Percentiles rank a stretch among this genome's conserved stretches.
phyloP scores from a whole-genome alignment of 2,888 invertebrate species.

The Drosophila paramelanica region DNA sequence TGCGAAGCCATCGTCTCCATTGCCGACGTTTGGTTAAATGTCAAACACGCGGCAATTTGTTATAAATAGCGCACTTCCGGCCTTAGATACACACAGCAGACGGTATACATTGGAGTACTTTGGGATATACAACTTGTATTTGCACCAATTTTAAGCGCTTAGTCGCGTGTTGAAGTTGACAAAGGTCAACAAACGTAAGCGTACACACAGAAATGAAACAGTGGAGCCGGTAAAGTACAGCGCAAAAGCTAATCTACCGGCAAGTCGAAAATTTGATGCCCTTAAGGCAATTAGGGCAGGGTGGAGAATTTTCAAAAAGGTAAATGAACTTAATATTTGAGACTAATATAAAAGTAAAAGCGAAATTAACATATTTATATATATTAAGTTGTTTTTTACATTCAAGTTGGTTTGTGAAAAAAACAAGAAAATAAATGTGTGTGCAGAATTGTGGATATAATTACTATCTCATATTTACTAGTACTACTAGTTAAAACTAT shows the following conservation, averaged over 20 bases:
- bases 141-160: constrained; percentile 74
- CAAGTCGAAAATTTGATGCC: constrained; percentile 62
- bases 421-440: too few relatives aligned
- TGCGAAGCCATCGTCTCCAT: constrained; percentile 28
- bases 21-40: constrained; percentile 64
- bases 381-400: too few relatives aligned
- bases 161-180: constrained; percentile 77
- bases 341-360: not conserved
- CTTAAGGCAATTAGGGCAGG: constrained; percentile 45
- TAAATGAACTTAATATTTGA: constrained; percentile 12
- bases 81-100: constrained; percentile 49
- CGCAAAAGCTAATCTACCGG: constrained; percentile 50
- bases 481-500: too few relatives aligned
- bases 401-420: too few relatives aligned
- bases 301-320: not conserved
- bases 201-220: constrained; percentile 11
- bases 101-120: constrained; percentile 19
- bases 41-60: constrained; percentile 77
- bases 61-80: constrained; percentile 81
- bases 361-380: too few relatives aligned
- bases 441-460: too few relatives aligned
- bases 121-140: constrained; percentile 53
- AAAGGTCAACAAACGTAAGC: constrained; percentile 76
- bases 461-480: too few relatives aligned
- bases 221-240: constrained; percentile 28